A percentile compares a stretch with the other conserved stretches of the same genome.
Conservation (phyloP, 2,888 invertebrate genomes). For the Anticlea derivata region DNA sequence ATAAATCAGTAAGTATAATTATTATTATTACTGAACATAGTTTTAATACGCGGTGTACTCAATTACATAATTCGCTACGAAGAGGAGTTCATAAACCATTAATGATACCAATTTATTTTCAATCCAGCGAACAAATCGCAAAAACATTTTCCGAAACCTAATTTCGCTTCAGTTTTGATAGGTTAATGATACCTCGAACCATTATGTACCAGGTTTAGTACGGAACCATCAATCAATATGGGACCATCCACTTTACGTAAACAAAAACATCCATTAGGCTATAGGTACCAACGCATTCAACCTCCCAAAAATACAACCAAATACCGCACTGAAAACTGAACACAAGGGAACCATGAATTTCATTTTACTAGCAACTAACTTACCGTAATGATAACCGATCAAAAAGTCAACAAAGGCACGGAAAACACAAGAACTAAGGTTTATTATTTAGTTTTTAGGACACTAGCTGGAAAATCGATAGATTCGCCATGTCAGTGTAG, state of each 20-base stretch:
- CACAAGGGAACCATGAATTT: neutral
- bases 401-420: conserved; percentile 23
- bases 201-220: conserved; percentile 51
- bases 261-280: conserved; percentile 55
- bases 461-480: conserved; percentile 71
- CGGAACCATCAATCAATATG: conserved; percentile 49
- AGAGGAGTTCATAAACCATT: too few species aligned
- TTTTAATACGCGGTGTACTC: too few species aligned
- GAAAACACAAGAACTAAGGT: conserved; percentile 54
- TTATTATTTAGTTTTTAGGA: conserved; percentile 57
- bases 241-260: conserved; percentile 49
- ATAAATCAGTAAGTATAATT: too few species aligned
- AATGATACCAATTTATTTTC: neutral
- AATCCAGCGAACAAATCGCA: neutral
- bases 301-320: conserved; percentile 53
- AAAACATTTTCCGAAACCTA: conserved; percentile 5
- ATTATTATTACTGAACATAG: too few species aligned
- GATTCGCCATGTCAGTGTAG: conserved; percentile 55
- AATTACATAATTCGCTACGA: too few species aligned
- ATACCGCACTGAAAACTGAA: conserved; percentile 5
- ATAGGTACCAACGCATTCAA: conserved; percentile 48
- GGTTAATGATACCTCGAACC: conserved; percentile 26
- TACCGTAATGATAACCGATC: conserved; percentile 18
- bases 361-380: neutral
- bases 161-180: conserved; percentile 19